A percentile compares a stretch with the other conserved stretches of the same genome.
Evolutionary conservation across 2,888 invertebrate genomes (phyloP).

Genomic region (Anagyrus pseudococci): DNA sequence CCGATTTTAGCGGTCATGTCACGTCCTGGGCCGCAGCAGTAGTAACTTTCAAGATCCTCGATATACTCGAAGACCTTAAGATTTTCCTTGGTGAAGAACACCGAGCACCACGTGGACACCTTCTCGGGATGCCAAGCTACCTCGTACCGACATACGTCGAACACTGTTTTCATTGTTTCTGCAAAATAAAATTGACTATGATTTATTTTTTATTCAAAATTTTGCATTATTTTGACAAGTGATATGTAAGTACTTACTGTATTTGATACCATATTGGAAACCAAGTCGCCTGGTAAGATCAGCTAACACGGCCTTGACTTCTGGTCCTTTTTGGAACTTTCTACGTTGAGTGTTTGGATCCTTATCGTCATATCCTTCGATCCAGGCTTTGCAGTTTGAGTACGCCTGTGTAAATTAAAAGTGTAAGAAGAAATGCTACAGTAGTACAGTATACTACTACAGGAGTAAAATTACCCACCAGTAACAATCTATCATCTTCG

Average conservation of each 20-base stretch:
- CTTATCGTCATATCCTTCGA: constrained; percentile 52
- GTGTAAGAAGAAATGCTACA: constrained; percentile 38
- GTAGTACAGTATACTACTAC: too few species aligned
- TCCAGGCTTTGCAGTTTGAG: constrained; percentile 69
- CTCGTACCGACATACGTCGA: constrained; percentile 80
- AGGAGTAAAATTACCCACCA: constrained; percentile 42
- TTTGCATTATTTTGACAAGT: too few species aligned
- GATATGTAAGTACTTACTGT: too few species aligned
- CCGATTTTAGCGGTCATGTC: constrained; percentile 70
- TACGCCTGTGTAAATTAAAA: constrained; percentile 65
- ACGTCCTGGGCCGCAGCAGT: constrained; percentile 75
- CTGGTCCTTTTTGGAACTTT: constrained; percentile 58
- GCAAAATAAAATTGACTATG: constrained; percentile 35
- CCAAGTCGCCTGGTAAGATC: constrained; percentile 71
- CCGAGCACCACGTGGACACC: constrained; percentile 79
- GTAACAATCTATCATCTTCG: constrained; percentile 61
- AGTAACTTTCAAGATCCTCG: constrained; percentile 77
- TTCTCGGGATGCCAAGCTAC: constrained; percentile 76
- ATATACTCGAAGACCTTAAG: constrained; percentile 76
- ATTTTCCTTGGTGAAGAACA: constrained; percentile 75
- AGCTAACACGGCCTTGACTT: constrained; percentile 59
- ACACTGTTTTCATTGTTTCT: constrained; percentile 69
- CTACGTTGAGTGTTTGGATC: constrained; percentile 53
- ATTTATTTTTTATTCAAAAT: not conserved
- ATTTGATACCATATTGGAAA: constrained; percentile 52